Evolutionary conservation across 2,797 vertebrate genomes (phyloP).

Genomic region (Thalassophryne amazonica): DNA sequence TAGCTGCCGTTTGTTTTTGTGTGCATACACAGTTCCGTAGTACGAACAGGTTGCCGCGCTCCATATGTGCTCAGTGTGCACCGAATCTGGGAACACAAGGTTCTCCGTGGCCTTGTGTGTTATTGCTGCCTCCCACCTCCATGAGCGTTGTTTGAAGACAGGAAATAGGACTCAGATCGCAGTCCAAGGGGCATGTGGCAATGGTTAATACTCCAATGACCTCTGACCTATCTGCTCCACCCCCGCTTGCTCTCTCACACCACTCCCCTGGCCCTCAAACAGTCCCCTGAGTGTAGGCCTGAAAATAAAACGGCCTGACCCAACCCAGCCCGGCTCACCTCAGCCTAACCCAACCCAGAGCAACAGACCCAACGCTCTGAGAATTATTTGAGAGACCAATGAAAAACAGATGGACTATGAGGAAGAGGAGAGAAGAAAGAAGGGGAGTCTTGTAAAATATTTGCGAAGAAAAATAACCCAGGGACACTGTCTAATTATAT

Average conservation of each 20-base stretch:
- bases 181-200: conserved; percentile 87
- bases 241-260: conserved; percentile 70
- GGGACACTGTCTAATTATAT: conserved; percentile 78
- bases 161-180: conserved; percentile 90
- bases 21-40: conserved; percentile 70
- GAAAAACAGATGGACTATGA: conserved; percentile 83
- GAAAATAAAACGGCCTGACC: conserved; percentile 59
- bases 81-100: conserved; percentile 82
- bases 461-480: conserved; percentile 87
- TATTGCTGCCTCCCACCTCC: conserved; percentile 82
- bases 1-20: conserved; percentile 60
- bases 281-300: conserved; percentile 47
- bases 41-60: conserved; percentile 73
- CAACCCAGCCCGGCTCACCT: conserved; percentile 43
- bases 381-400: conserved; percentile 80
- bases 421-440: conserved; percentile 63
- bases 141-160: conserved; percentile 81
- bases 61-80: conserved; percentile 72
- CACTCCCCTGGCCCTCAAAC: conserved; percentile 72
- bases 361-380: conserved; percentile 57
- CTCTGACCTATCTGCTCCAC: conserved; percentile 71
- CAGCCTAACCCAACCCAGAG: conserved; percentile 48
- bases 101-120: conserved; percentile 75
- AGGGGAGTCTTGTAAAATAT: conserved; percentile 83
- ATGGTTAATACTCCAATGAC: conserved; percentile 82